Evolutionary conservation across 2,888 invertebrate species (phyloP).

Genomic region (Eremobia ochroleuca): DNA sequence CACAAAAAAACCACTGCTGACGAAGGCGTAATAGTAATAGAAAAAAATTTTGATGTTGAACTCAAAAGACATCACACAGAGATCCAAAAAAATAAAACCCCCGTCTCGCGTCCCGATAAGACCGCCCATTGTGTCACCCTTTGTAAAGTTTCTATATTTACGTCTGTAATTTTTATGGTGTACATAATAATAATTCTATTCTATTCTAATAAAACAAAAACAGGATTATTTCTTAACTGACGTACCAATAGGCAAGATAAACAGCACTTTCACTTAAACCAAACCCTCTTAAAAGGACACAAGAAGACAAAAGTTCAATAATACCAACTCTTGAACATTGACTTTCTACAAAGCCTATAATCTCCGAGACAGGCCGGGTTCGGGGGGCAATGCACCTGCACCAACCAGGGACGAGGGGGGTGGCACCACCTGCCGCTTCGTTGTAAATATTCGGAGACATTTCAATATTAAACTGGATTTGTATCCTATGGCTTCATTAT

Average conservation of each 20-base stretch:
- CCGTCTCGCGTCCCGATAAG: too few species aligned
- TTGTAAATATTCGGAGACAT: slow-evolving; percentile 66
- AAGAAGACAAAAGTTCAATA: slow-evolving; percentile 55
- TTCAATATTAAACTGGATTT: slow-evolving; percentile 63
- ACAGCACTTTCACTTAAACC: slow-evolving; percentile 10
- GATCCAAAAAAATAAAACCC: slow-evolving; percentile 19
- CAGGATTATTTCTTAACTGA: slow-evolving; percentile 27
- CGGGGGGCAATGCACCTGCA: slow-evolving; percentile 81
- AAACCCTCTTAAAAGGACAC: slow-evolving; percentile 40
- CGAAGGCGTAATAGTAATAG: background rate
- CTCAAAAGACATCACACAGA: slow-evolving; percentile 9
- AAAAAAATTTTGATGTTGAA: background rate
- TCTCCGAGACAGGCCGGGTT: slow-evolving; percentile 68
- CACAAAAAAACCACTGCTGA: slow-evolving; percentile 3
- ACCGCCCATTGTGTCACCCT: too few species aligned
- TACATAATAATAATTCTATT: too few species aligned
- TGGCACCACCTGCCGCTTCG: slow-evolving; percentile 77
- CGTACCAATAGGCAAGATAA: slow-evolving; percentile 38
- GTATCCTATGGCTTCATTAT: slow-evolving; percentile 57
- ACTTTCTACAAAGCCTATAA: slow-evolving; percentile 61
- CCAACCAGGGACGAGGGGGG: slow-evolving; percentile 52
- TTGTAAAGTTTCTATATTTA: too few species aligned
- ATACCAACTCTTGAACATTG: slow-evolving; percentile 48
- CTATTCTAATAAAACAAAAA: too few species aligned
- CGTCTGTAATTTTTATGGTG: too few species aligned